These are phyloP conservation scores for Parotocinclus haroldoi DNA, from an alignment of 2,797 vertebrate genomes.

Conservation along the genomic window DNA sequence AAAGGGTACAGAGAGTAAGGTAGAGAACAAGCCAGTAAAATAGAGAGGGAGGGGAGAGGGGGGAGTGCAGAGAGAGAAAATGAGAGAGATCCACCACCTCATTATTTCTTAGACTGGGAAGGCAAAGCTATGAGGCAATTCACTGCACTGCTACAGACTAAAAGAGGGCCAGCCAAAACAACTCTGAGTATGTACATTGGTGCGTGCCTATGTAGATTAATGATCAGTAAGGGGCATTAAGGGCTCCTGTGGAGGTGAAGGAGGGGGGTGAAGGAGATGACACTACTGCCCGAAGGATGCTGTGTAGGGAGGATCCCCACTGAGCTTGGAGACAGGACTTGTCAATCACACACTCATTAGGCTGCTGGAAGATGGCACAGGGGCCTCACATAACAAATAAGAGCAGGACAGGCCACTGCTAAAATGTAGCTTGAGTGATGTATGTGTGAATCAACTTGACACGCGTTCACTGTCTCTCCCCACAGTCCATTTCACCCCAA, in stretches of 20 bases:
- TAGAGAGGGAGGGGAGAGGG: slow-evolving; percentile 4
- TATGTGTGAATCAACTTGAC: slow-evolving; percentile 75
- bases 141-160: slow-evolving; percentile 24
- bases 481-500: slow-evolving; percentile 41
- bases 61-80: slow-evolving; percentile 1
- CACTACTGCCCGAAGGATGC: slow-evolving; percentile 36
- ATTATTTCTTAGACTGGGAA: slow-evolving; percentile 49
- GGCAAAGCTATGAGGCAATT: slow-evolving; percentile 40
- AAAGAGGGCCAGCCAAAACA: background rate
- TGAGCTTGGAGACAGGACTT: slow-evolving; percentile 63
- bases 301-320: slow-evolving; percentile 53
- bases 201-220: slow-evolving; percentile 17
- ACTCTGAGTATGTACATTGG: slow-evolving; percentile 15
- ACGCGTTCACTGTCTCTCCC: slow-evolving; percentile 66
- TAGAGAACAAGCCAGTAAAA: background rate
- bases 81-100: slow-evolving; percentile 40
- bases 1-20: slow-evolving; percentile 16
- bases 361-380: slow-evolving; percentile 60
- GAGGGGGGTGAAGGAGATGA: slow-evolving; percentile 24
- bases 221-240: slow-evolving; percentile 22
- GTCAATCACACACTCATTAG: slow-evolving; percentile 77
- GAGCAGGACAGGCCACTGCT: slow-evolving; percentile 61
- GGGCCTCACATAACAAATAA: slow-evolving; percentile 60
- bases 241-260: background rate
- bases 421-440: slow-evolving; percentile 73